phyloP scores from a whole-genome alignment of 2,888 invertebrate species.

The Tubulanus polymorphus region DNA sequence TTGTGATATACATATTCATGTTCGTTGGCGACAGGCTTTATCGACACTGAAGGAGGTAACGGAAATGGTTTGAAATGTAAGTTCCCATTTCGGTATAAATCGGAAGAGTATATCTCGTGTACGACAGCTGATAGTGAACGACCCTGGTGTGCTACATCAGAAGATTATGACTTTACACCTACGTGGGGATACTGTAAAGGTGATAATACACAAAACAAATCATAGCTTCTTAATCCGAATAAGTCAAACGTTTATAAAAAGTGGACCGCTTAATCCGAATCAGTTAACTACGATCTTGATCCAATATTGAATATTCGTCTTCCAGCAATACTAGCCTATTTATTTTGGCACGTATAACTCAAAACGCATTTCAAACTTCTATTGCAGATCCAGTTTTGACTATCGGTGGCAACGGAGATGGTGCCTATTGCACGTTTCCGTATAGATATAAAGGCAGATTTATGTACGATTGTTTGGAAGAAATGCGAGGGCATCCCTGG shows the following conservation, averaged over 20 bases:
- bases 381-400: neutral
- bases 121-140: neutral
- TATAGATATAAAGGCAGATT: slow-evolving; percentile 5
- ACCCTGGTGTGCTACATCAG: slow-evolving; percentile 6
- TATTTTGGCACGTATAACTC: too few species aligned
- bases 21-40: too few species aligned
- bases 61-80: neutral
- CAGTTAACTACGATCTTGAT: too few species aligned
- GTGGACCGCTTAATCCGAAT: too few species aligned
- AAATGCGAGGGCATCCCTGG: neutral
- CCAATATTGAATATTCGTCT: too few species aligned
- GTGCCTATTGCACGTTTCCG: slow-evolving; percentile 3
- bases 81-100: slow-evolving; percentile 7
- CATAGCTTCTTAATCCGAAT: too few species aligned
- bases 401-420: neutral
- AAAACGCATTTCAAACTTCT: too few species aligned
- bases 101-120: neutral
- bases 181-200: slow-evolving; percentile 8
- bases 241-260: too few species aligned
- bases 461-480: neutral
- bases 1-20: too few species aligned
- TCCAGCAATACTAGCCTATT: too few species aligned
- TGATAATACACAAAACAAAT: too few species aligned
- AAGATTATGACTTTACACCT: slow-evolving; percentile 1
- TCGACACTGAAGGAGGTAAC: neutral